A percentile compares a stretch with the other conserved stretches of the same genome.
phyloP scores from a whole-genome alignment of 2,888 invertebrate genomes.

The Dicranocentrus wangi region DNA sequence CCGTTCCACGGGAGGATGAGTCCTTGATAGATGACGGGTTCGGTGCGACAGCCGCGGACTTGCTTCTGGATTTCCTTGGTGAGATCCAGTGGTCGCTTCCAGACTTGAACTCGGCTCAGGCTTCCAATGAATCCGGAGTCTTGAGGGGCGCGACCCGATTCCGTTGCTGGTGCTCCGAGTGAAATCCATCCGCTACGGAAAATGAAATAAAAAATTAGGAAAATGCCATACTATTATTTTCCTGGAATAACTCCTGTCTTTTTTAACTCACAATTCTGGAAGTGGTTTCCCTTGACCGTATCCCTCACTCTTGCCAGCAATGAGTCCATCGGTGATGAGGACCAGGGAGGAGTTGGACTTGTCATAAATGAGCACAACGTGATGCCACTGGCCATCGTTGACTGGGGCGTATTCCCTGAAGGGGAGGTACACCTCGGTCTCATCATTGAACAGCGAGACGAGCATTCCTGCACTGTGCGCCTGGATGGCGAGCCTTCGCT shows the following conservation, averaged over 20 bases:
- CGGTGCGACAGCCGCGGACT: constrained; percentile 91
- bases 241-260: too few species aligned
- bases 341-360: constrained; percentile 89
- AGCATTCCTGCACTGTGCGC: constrained; percentile 95
- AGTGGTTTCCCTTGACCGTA: constrained; percentile 88
- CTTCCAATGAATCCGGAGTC: constrained; percentile 97
- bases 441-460: constrained; percentile 89
- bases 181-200: constrained; percentile 89
- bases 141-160: constrained; percentile 83
- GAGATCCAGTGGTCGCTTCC: constrained; percentile 92
- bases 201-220: constrained; percentile 32
- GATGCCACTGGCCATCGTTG: constrained; percentile 98
- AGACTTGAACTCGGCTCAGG: constrained; percentile 93
- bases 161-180: constrained; percentile 88
- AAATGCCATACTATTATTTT: too few species aligned
- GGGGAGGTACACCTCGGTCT: constrained; percentile 91
- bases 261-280: constrained; percentile 84
- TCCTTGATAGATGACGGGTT: constrained; percentile 90
- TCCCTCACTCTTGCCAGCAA: constrained; percentile 92
- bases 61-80: constrained; percentile 94
- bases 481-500: constrained; percentile 87
- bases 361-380: constrained; percentile 95
- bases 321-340: constrained; percentile 94
- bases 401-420: constrained; percentile 94
- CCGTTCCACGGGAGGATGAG: constrained; percentile 94